Evolutionary conservation across 2,797 vertebrate species (phyloP), one percentile per base, ranked within the genome.

Genomic region (Euphonia xanthogaster): DNA sequence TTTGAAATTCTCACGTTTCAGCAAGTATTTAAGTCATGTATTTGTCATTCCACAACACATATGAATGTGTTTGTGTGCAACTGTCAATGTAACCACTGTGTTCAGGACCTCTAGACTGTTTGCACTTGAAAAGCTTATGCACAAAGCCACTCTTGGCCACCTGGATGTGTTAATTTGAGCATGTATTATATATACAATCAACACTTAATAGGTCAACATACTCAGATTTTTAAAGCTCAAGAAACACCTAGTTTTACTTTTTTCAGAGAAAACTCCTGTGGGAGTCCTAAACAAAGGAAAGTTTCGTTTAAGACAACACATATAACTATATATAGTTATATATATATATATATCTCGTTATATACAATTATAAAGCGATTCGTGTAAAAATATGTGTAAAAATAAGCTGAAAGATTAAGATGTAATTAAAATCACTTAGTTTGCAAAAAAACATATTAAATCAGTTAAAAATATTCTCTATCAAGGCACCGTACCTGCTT

Each of bases 401-500:
- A 61, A 22, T 10, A 72, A 40, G 5, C 4, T 42, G 53, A 42
- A 91, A 39, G 3, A 79, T 25, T 73, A 86, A 62, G 22, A 78
- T 5, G 6, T 15, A 66, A 76, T 45, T 61, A 39, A 81, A 82
- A 58, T 24, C 1, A 57, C 47, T 71, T 28, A 60, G 2, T 14
- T 67, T 57, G 8, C 17, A 80, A 82, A 55, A 92, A 93, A 75
- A 60, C 0, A 0, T 28, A 54, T 12, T 63, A 12, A 45, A 57
- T 22, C 14, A 40, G 20, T 10, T 71, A 17, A 68, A 90, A 80
- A 89, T 45, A 40, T 5, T 39, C 30, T 13, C 6, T 35, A 0
- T 14, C 37, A 62, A 2, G 19, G 54, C 39, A 96, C 87, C 61
- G 16, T 96, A 98, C 99, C 98, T 99, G 88, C 97, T 98, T 90